phyloP scores from a whole-genome alignment of 92 coral and sea anemone genomes.

The Siderastrea siderea region DNA sequence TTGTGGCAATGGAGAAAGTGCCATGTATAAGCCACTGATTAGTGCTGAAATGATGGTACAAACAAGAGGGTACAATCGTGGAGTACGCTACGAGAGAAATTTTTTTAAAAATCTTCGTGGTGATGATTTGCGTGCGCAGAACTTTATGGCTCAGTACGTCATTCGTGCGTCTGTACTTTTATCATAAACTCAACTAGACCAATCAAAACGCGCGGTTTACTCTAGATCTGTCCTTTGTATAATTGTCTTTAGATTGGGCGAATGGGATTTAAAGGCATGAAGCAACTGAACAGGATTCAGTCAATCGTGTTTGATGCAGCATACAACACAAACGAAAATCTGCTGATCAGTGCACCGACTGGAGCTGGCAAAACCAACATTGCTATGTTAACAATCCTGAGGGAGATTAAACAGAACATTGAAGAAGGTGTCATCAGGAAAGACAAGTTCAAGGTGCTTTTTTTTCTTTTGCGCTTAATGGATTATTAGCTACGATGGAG shows the following conservation, averaged over 20 bases:
- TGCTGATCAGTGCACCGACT: constrained; percentile 97
- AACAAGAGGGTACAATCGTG: too few species aligned
- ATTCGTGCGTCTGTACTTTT: too few species aligned
- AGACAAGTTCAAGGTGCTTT: constrained; percentile 92
- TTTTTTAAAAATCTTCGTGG: too few species aligned
- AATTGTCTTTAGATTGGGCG: constrained; percentile 79
- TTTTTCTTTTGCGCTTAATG: background rate
- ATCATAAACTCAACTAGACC: too few species aligned
- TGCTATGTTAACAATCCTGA: constrained; percentile 93
- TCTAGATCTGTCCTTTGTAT: background rate
- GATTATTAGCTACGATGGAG: too few species aligned
- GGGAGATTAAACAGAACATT: constrained; percentile 93
- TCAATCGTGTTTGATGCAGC: constrained; percentile 97
- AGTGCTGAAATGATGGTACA: too few species aligned
- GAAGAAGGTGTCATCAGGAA: constrained; percentile 94
- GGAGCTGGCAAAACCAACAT: constrained; percentile 99
- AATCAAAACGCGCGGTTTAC: too few species aligned
- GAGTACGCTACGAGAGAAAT: too few species aligned
- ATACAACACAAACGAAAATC: constrained; percentile 93
- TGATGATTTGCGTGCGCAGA: too few species aligned
- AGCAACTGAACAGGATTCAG: constrained; percentile 94
- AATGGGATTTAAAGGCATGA: constrained; percentile 92
- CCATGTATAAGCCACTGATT: too few species aligned
- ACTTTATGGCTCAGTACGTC: too few species aligned
- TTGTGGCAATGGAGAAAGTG: too few species aligned